Evolutionary conservation across 2,113 vertebrate species (phyloP).

Genomic region (Phylloscopus trochiloides): DNA sequence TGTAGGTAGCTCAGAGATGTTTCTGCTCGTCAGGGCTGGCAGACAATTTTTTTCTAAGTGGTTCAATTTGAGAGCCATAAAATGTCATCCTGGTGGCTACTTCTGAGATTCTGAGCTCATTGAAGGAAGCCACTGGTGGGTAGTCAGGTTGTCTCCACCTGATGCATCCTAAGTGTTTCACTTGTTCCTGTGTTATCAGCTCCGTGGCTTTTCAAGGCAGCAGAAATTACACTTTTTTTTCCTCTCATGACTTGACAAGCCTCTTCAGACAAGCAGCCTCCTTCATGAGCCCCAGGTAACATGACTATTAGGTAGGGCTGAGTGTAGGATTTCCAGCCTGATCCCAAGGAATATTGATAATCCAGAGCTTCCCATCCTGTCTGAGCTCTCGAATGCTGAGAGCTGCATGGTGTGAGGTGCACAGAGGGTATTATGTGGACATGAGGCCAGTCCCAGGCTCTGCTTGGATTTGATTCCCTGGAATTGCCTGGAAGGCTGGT

Average conservation of each 20-base stretch:
- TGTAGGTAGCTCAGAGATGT: not conserved
- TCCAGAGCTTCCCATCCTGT: not conserved
- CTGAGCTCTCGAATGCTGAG: not conserved
- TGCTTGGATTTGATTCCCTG: not conserved
- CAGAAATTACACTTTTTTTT: not conserved
- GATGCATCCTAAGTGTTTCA: not conserved
- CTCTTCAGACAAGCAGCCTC: not conserved
- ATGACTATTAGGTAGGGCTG: not conserved
- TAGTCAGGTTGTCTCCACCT: not conserved
- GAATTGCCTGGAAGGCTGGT: not conserved
- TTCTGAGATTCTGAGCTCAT: not conserved
- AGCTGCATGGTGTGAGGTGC: not conserved
- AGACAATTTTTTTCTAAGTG: not conserved
- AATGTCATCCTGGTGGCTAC: not conserved
- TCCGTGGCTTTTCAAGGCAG: not conserved
- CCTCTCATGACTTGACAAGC: not conserved
- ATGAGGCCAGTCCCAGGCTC: not conserved
- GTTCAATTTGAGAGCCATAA: not conserved
- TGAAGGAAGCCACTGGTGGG: not conserved
- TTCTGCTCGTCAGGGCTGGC: not conserved
- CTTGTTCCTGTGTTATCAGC: not conserved
- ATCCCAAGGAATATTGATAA: not conserved
- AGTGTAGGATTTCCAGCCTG: not conserved
- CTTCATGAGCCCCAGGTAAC: not conserved
- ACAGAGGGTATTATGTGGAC: fast-evolving